Evolutionary conservation across 2,888 invertebrate genomes (phyloP), one percentile per base, ranked within the genome.

Genomic region (Pogonocherus hispidulus): DNA sequence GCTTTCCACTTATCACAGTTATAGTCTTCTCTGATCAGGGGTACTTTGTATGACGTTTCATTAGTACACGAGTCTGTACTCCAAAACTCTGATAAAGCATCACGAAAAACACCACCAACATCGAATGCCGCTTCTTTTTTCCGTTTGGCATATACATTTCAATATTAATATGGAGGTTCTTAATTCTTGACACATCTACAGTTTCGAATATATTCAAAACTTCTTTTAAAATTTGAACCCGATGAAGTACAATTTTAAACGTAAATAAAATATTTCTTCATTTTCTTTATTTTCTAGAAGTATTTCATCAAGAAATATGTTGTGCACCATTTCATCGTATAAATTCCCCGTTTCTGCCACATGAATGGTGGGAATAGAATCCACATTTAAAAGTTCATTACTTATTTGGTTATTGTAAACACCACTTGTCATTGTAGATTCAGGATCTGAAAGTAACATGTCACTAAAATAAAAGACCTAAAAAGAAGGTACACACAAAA

Each of bases 1-100:
- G 54, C 54, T 23, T 23, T 54, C 54, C 35, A 54, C 19, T 32
- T 54, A 9, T 32, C 19, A 27, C 35, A 18, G 19, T 54, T 37
- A 3, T 35, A 54, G 19, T 54, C 54, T 9, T 54, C 35, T 35
- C 54, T 19, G 37, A 54, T 27, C 1, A 54, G 19, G 5, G 54
- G 54, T 37, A 54, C 35, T 54, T 54, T 54, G 27, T 35, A 32
- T 9, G 16, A 35, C 1, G 46, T 46, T 46, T 18, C 46, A 46
- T 46, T 46, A 2, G 46, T 46, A 6, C 46, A 46, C 2, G 46
- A 46, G 16, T 46, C 46, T 46, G 46, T 3, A 1, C 16, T 46
- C 46, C 46, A 46, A 14, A 46, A 46, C 14, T 46, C 4, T 18
- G 19, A 18, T 16, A 16, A 6, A 16, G n/a, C n/a, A n/a, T n/a